These are phyloP conservation scores for Haliclystus octoradiatus DNA, from an alignment of 30 jellyfish, hydroid and myxozoan genomes.

Conservation along the genomic window DNA sequence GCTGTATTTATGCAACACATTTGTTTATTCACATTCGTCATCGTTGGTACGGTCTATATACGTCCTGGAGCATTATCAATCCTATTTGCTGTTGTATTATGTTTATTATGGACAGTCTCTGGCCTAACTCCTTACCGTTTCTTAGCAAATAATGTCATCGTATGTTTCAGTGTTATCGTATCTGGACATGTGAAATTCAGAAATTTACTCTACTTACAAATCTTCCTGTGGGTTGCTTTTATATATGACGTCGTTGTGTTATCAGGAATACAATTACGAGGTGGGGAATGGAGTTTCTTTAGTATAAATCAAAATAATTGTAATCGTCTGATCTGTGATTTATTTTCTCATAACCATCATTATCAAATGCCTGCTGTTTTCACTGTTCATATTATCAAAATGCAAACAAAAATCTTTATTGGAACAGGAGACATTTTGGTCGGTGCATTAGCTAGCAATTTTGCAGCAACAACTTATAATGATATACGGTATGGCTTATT, in stretches of 20 bases:
- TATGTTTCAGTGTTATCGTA: slow-evolving; percentile 9
- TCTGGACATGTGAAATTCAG: slow-evolving; percentile 28
- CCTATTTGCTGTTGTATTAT: slow-evolving; percentile 5
- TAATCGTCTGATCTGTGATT: slow-evolving; percentile 13
- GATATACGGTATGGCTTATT: not conserved
- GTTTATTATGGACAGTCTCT: slow-evolving; percentile 17
- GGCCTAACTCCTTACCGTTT: slow-evolving; percentile 33
- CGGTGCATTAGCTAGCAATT: slow-evolving; percentile 44
- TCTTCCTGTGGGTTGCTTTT: slow-evolving; percentile 59
- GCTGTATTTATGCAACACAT: not conserved
- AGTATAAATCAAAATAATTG: slow-evolving; percentile 2
- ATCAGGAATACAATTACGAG: slow-evolving; percentile 7
- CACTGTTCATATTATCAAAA: slow-evolving; percentile 24
- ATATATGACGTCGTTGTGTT: slow-evolving; percentile 27
- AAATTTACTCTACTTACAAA: slow-evolving; percentile 36
- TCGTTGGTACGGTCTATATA: not conserved
- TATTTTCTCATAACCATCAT: slow-evolving; percentile 5
- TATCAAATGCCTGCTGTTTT: slow-evolving; percentile 44
- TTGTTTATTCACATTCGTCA: not conserved
- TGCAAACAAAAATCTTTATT: slow-evolving; percentile 19
- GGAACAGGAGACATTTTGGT: slow-evolving; percentile 54
- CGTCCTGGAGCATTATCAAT: slow-evolving; percentile 1
- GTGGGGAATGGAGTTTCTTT: slow-evolving; percentile 1
- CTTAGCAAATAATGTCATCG: slow-evolving; percentile 28
- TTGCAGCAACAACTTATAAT: slow-evolving; percentile 18